Evolutionary conservation across 1,140 invertebrate genomes (phyloP).

Genomic region (Leptinotarsa lineolata): DNA sequence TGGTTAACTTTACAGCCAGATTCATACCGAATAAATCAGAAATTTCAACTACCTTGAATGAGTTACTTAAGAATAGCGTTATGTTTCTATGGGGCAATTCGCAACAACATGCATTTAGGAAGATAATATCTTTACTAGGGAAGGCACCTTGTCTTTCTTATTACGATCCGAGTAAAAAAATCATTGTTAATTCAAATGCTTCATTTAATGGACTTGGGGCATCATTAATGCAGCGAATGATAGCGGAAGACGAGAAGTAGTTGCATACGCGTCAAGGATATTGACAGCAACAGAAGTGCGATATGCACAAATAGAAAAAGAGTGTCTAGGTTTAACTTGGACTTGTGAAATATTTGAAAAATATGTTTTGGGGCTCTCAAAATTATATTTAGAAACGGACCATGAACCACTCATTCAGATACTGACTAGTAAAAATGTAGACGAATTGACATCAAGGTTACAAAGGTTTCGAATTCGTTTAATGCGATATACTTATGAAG

Average conservation of each 20-base stretch:
- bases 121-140: background rate
- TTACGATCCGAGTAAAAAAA: background rate
- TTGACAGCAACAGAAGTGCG: conserved; percentile 38
- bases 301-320: conserved; percentile 56
- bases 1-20: background rate
- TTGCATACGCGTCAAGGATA: conserved; percentile 50
- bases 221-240: conserved; percentile 5
- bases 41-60: background rate
- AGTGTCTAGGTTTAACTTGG: conserved; percentile 49
- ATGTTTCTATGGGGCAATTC: background rate
- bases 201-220: conserved; percentile 24
- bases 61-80: background rate
- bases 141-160: background rate
- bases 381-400: background rate
- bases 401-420: conserved; percentile 30
- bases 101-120: background rate
- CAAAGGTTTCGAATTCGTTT: conserved; percentile 45
- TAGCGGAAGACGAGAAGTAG: conserved; percentile 36
- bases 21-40: background rate
- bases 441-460: background rate
- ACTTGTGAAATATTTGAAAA: background rate
- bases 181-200: conserved; percentile 11
- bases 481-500: conserved; percentile 46
- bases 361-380: background rate
- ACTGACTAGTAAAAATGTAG: background rate